These are phyloP conservation scores for Kryptolebias ocellatus DNA, from an alignment of 2,797 vertebrate species.

Conservation along the genomic window DNA sequence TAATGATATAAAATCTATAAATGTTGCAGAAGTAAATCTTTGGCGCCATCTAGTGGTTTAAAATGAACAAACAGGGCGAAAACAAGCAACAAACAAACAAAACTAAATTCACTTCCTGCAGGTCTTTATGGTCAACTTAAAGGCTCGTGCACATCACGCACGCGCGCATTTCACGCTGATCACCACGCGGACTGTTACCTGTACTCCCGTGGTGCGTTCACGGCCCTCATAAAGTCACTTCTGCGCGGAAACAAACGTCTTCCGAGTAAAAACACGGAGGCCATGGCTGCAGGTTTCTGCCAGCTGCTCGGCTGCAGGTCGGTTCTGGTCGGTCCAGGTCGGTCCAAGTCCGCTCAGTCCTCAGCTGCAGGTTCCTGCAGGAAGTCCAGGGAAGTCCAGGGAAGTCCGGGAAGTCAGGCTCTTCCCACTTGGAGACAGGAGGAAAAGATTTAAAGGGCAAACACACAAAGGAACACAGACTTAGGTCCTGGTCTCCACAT, in stretches of 20 bases:
- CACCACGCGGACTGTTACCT: constrained; percentile 46
- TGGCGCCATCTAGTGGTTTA: constrained; percentile 52
- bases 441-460: constrained; percentile 32
- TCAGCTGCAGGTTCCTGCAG: no score
- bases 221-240: not conserved
- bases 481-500: no score
- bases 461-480: constrained; percentile 21
- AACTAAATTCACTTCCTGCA: not conserved
- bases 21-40: not conserved
- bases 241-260: constrained; percentile 11
- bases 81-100: not conserved
- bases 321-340: no score
- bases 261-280: constrained; percentile 34
- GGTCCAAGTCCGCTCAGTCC: no score
- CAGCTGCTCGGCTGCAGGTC: not conserved
- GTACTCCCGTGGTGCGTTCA: constrained; percentile 3
- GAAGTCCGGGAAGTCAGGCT: constrained; percentile 3
- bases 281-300: not conserved
- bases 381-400: not conserved
- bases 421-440: constrained; percentile 14
- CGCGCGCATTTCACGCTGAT: not conserved
- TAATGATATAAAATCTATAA: not conserved
- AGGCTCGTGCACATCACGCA: not conserved
- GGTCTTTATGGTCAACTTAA: not conserved
- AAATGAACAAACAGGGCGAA: not conserved